Conservation (phyloP, 35 echinoderm and acorn worm species). For the Anneissia japonica region DNA sequence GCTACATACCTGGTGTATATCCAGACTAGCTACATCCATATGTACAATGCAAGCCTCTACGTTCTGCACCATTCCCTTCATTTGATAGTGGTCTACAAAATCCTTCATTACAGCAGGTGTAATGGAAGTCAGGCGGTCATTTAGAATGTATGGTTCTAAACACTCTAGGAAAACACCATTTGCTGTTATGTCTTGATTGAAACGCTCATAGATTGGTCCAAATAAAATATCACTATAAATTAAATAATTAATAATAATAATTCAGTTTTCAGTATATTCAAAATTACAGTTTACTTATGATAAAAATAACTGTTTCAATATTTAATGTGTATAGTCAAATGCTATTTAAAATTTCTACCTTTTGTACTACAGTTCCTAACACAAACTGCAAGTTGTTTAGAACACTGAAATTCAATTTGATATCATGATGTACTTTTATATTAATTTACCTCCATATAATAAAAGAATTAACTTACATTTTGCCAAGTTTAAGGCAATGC, state of each 20-base stretch:
- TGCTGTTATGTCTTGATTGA: constrained; percentile 74
- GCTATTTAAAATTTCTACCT: too few species aligned
- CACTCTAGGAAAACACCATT: constrained; percentile 92
- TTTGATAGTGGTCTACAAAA: constrained; percentile 85
- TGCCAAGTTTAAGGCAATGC: constrained; percentile 69
- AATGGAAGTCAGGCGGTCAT: constrained; percentile 75
- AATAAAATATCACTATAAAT: constrained; percentile 74
- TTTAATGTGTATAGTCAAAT: too few species aligned
- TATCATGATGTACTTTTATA: too few species aligned
- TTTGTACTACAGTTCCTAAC: too few species aligned
- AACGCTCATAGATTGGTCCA: constrained; percentile 74
- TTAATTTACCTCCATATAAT: neutral
- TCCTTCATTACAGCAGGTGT: constrained; percentile 79
- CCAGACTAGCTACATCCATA: constrained; percentile 87
- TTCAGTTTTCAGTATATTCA: too few species aligned
- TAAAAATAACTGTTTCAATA: too few species aligned
- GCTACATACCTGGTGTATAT: constrained; percentile 83
- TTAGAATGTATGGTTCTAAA: constrained; percentile 92
- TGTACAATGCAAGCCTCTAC: constrained; percentile 97
- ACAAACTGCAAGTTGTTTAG: too few species aligned
- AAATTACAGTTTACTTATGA: too few species aligned
- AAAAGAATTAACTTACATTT: constrained; percentile 55
- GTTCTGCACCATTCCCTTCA: constrained; percentile 75
- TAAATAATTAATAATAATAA: neutral
- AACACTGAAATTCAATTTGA: too few species aligned